A percentile compares a stretch with the other conserved stretches of the same genome.
These are phyloP conservation scores for Netelia inedita DNA, from an alignment of 2,888 invertebrate genomes.

Conservation along the genomic window DNA sequence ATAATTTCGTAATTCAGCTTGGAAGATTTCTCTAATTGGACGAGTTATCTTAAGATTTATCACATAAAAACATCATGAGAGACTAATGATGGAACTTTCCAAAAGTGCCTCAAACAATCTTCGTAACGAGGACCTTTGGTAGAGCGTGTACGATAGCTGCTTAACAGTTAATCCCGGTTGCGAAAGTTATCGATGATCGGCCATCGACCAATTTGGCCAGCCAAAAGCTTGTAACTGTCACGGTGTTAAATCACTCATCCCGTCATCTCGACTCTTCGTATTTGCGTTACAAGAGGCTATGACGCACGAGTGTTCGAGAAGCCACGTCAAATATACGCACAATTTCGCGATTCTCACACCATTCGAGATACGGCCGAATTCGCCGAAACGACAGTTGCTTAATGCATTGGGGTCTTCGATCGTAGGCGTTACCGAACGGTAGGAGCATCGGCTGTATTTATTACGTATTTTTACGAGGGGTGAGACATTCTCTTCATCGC, in stretches of 20 bases:
- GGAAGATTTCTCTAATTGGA: neutral
- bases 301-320: constrained; percentile 29
- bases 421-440: constrained; percentile 77
- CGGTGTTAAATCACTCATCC: constrained; percentile 64
- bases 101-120: neutral
- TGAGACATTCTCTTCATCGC: constrained; percentile 54
- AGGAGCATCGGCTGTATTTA: constrained; percentile 75
- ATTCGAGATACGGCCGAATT: constrained; percentile 30
- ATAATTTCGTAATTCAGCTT: neutral
- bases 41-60: neutral
- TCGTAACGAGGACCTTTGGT: neutral
- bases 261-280: constrained; percentile 27
- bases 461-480: constrained; percentile 77
- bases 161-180: neutral
- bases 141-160: neutral
- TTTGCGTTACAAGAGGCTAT: constrained; percentile 33
- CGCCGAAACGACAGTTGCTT: constrained; percentile 6
- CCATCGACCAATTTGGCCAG: constrained; percentile 58
- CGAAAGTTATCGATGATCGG: constrained; percentile 14
- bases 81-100: neutral
- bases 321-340: neutral
- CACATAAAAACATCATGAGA: neutral
- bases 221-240: constrained; percentile 33
- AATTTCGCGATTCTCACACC: constrained; percentile 19
- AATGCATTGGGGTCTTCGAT: constrained; percentile 53